Conservation (phyloP, 2,113 vertebrate genomes). For the Pan troglodytes region DNA sequence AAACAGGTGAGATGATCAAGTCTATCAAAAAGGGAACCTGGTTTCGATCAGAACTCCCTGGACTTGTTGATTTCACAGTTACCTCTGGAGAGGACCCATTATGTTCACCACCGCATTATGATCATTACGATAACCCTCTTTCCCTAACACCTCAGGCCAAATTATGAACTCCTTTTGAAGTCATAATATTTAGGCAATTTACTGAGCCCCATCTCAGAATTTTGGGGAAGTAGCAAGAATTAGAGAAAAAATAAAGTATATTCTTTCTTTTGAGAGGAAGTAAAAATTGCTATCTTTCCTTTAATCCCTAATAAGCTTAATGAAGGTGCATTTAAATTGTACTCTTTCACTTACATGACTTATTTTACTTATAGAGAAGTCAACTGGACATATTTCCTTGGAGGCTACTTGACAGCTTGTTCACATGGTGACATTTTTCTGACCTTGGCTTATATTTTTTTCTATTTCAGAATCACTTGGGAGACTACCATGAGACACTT, state of each 20-base stretch:
- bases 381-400: conserved; percentile 17
- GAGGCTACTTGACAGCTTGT: conserved; percentile 57
- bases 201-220: background rate
- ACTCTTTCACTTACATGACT: background rate
- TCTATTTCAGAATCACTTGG: conserved; percentile 43
- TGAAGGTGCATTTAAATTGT: background rate
- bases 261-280: background rate
- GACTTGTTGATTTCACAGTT: fast-evolving
- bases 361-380: conserved; percentile 9
- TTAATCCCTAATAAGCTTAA: background rate
- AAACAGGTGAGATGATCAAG: fast-evolving
- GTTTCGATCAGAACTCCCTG: background rate
- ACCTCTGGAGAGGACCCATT: fast-evolving
- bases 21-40: fast-evolving
- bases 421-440: conserved; percentile 46
- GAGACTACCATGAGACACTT: conserved; percentile 57
- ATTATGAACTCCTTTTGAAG: background rate
- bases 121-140: fast-evolving
- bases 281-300: background rate
- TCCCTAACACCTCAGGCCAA: background rate
- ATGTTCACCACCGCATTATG: fast-evolving
- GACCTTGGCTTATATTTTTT: conserved; percentile 63
- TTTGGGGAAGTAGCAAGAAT: background rate
- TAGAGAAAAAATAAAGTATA: background rate
- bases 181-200: background rate